Conservation (phyloP, 2,888 invertebrate species). For the Sicus ferrugineus region DNA sequence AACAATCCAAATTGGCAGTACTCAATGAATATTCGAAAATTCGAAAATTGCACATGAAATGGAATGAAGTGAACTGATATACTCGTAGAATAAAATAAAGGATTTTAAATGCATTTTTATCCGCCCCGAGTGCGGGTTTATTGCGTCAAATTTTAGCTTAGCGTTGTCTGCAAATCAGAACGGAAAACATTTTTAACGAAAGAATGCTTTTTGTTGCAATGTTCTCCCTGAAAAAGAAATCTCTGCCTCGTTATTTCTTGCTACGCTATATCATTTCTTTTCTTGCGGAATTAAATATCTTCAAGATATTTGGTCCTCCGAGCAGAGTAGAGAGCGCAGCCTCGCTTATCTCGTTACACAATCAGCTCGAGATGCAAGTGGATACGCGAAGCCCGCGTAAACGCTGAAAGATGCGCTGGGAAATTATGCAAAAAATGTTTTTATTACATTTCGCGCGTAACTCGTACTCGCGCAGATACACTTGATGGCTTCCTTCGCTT, state of each 20-base stretch:
- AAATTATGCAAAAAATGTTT: constrained; percentile 57
- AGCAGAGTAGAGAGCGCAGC: constrained; percentile 5
- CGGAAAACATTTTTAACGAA: constrained; percentile 29
- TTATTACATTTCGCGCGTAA: constrained; percentile 61
- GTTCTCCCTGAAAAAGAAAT: not conserved
- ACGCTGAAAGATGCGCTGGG: no score
- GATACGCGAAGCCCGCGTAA: constrained; percentile 19
- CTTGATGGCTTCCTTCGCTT: not conserved
- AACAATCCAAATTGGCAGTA: no score
- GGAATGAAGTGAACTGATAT: no score
- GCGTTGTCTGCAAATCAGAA: constrained; percentile 2
- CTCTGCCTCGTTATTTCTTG: constrained; percentile 20
- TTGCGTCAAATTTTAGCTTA: no score
- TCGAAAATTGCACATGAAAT: no score
- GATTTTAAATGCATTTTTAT: no score
- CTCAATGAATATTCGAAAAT: no score
- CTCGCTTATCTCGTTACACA: constrained; percentile 17
- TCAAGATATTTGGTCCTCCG: constrained; percentile 51
- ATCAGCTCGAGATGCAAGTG: constrained; percentile 23
- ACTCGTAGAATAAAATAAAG: no score
- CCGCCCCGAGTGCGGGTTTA: no score
- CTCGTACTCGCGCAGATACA: constrained; percentile 19
- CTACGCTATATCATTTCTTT: constrained; percentile 37
- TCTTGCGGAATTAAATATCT: constrained; percentile 52
- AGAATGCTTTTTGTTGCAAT: constrained; percentile 23